These are phyloP conservation scores for Exaiptasia diaphana DNA, from an alignment of 64 coral and sea anemone genomes.

Conservation along the genomic window DNA sequence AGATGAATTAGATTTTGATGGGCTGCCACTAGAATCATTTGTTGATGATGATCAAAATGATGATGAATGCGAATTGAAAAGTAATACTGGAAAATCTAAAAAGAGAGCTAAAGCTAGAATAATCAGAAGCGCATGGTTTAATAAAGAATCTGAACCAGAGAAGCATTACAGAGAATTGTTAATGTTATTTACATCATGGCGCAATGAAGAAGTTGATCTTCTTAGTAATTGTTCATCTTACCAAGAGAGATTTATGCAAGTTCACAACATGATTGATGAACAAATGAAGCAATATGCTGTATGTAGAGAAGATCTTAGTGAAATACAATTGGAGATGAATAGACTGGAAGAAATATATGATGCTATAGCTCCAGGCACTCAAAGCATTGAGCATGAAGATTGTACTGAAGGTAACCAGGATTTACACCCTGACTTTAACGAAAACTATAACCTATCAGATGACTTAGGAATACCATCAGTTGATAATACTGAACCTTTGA, in stretches of 20 bases:
- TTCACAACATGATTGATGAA: too few relatives aligned
- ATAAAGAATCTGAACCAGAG: slow-evolving; percentile 35
- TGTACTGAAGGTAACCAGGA: too few relatives aligned
- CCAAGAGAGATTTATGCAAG: slow-evolving; percentile 22
- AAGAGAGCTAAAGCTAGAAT: slow-evolving; percentile 37
- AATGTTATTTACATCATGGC: slow-evolving; percentile 50
- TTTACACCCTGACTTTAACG: too few relatives aligned
- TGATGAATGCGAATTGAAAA: slow-evolving; percentile 12
- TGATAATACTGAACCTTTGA: slow-evolving; percentile 39
- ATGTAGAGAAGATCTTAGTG: too few relatives aligned
- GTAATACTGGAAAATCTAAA: slow-evolving; percentile 14
- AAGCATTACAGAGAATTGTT: slow-evolving; percentile 45
- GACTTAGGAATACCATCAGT: too few relatives aligned
- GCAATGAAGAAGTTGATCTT: too few relatives aligned
- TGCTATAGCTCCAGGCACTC: too few relatives aligned
- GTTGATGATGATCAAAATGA: slow-evolving; percentile 55
- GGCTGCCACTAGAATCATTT: slow-evolving; percentile 39
- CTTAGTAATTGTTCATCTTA: slow-evolving; percentile 6
- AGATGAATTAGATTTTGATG: slow-evolving; percentile 52
- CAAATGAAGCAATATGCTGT: too few relatives aligned
- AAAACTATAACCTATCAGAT: too few relatives aligned
- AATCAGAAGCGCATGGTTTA: background rate
- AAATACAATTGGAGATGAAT: slow-evolving; percentile 14
- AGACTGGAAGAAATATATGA: slow-evolving; percentile 27
- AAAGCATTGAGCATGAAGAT: too few relatives aligned